Evolutionary conservation across 1,140 invertebrate genomes (phyloP).

Genomic region (Hycleus phaleratus): DNA sequence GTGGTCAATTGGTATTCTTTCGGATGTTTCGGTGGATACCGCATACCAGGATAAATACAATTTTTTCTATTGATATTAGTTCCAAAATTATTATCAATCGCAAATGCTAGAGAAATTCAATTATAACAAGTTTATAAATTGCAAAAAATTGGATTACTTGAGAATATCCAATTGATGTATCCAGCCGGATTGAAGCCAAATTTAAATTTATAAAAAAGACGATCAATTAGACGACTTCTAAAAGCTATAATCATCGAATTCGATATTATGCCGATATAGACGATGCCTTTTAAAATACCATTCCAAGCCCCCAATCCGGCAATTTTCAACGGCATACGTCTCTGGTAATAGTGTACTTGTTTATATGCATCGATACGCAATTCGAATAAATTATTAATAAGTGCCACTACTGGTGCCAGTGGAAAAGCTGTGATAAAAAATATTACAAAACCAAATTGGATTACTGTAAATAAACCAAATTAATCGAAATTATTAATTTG

Average conservation of each 20-base stretch:
- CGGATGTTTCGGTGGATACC: constrained; percentile 9
- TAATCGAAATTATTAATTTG: background rate
- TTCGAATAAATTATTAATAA: constrained; percentile 75
- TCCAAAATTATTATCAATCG: constrained; percentile 1
- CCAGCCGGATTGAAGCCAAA: constrained; percentile 48
- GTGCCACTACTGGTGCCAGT: constrained; percentile 67
- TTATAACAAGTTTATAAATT: background rate
- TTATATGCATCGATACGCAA: constrained; percentile 71
- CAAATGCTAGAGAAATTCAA: constrained; percentile 7
- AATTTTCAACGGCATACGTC: constrained; percentile 61
- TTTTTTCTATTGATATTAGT: background rate
- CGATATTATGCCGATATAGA: constrained; percentile 26
- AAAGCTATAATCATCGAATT: constrained; percentile 90
- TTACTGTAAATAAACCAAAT: constrained; percentile 45
- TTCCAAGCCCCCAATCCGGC: constrained; percentile 62
- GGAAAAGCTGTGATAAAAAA: constrained; percentile 80
- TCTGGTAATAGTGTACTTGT: constrained; percentile 59
- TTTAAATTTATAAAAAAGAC: constrained; percentile 68
- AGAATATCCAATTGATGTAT: constrained; percentile 75
- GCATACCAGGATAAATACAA: constrained; percentile 12
- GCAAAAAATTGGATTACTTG: constrained; percentile 15
- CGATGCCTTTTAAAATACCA: constrained; percentile 24
- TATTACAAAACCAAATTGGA: constrained; percentile 79
- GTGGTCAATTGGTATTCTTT: constrained; percentile 5
- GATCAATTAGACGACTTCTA: constrained; percentile 94